Base-by-base conservation (phyloP, 2,113 vertebrate species). In the Nothobranchius furzeri region DNA sequence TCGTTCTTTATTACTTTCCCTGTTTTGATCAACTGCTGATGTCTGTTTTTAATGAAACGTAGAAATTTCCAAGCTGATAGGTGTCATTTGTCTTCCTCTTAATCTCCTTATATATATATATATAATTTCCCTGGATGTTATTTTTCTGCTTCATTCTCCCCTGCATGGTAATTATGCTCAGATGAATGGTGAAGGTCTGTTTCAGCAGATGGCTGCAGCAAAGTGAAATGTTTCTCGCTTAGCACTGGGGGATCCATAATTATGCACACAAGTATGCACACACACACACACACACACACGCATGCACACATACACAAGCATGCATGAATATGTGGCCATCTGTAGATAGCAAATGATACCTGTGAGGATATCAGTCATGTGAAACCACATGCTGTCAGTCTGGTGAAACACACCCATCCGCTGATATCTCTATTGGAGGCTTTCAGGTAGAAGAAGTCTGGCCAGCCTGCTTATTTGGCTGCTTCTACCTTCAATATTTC, bases 171-270 rank as follows among this genome's bases (percentile, higher is more conserved):
- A 89, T 91, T 89, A 89, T 54, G 45, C 79, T 78, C 62, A 81
- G 84, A 90, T 90, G 83, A 91, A 89, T 88, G 86, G 87, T 58
- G 78, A 75, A 79, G 83, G 88, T 87, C 89, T 89, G 90, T 88
- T 89, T 86, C 84, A 89, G 85, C 90, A 91, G 90, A 91, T 91
- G 90, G 90, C 89, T 88, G 82, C 79, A 78, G 78, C 76, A 86
- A 89, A 89, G 85, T 86, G 84, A 89, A 83, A 88, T 81, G 68
- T 75, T 83, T 85, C 78, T 82, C 51, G 24, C 81, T 87, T 80
- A 78, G 85, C 78, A 64, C 84, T 74, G 73, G 79, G 86, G 83
- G 84, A 88, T 88, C 81, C 85, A 76, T 90, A 90, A 90, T 89
- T 91, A 89, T 72, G 84, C 86, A 87, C 83, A 73, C 71, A 56